Percentiles rank a stretch among this genome's conserved stretches.
Evolutionary conservation across 2,113 vertebrate species (phyloP).

Genomic region (Brachionichthys hirsutus): DNA sequence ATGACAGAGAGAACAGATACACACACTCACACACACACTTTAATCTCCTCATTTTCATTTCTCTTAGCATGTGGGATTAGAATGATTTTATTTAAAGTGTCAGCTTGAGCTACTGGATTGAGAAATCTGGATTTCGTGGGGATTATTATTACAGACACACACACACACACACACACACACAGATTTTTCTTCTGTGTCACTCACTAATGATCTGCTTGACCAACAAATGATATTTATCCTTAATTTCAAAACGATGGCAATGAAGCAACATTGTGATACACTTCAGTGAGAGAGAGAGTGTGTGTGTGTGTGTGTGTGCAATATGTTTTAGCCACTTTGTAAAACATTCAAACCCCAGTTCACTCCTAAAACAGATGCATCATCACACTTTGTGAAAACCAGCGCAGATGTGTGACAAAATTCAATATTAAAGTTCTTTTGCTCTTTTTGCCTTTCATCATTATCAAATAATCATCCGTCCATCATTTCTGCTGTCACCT

Average conservation of each 20-base stretch:
- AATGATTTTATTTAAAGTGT: slow-evolving; percentile 99
- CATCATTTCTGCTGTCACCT: slow-evolving; percentile 18
- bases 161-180: slow-evolving; percentile 66
- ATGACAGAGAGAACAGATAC: slow-evolving; percentile 11
- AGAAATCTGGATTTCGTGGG: slow-evolving; percentile 96
- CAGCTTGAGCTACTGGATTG: slow-evolving; percentile 97
- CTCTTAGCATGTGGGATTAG: slow-evolving; percentile 96
- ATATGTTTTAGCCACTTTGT: slow-evolving; percentile 1
- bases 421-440: background rate
- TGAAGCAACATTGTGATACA: slow-evolving; percentile 42
- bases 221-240: slow-evolving; percentile 66
- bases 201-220: slow-evolving; percentile 71
- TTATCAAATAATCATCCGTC: too few relatives aligned
- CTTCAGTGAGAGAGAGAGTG: background rate
- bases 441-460: background rate
- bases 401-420: too few relatives aligned
- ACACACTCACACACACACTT: slow-evolving; percentile 15
- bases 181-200: slow-evolving; percentile 48
- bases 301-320: background rate
- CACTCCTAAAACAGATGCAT: too few relatives aligned
- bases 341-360: background rate
- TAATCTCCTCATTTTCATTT: slow-evolving; percentile 95
- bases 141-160: slow-evolving; percentile 85
- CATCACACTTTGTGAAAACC: too few relatives aligned
- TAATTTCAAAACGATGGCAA: slow-evolving; percentile 31